These are phyloP conservation scores for Bufo gargarizans DNA, from an alignment of 2,113 vertebrate genomes.

Conservation along the genomic window DNA sequence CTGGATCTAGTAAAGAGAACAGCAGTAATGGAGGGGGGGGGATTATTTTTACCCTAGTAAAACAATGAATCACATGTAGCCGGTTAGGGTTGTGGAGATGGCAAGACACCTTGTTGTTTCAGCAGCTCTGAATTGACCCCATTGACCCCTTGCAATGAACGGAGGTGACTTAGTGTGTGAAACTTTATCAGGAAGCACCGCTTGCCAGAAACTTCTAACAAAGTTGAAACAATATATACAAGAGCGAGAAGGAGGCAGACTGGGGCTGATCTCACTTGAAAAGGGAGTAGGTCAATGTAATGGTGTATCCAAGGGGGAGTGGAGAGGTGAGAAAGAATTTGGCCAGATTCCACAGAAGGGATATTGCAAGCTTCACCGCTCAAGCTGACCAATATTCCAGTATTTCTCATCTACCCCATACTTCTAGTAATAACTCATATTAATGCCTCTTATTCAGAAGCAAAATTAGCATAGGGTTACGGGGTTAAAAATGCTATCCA, in stretches of 20 bases:
- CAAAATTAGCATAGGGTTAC: neutral
- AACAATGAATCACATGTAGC: neutral
- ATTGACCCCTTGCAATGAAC: conserved; percentile 32
- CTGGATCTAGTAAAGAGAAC: neutral
- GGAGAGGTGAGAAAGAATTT: conserved; percentile 34
- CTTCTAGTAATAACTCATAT: neutral
- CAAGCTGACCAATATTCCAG: conserved; percentile 1
- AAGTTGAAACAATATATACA: conserved; percentile 45
- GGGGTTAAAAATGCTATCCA: neutral
- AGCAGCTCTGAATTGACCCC: conserved; percentile 50
- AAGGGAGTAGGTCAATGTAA: conserved; percentile 36
- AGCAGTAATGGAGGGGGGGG: neutral
- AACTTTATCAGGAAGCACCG: conserved; percentile 39
- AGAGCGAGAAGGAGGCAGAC: conserved; percentile 5
- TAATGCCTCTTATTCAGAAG: neutral
- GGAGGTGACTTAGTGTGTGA: conserved; percentile 47
- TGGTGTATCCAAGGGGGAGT: conserved; percentile 49
- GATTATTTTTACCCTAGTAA: conserved; percentile 1
- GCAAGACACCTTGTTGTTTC: conserved; percentile 55
- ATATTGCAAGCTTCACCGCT: conserved; percentile 2
- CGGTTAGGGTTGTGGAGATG: conserved; percentile 10
- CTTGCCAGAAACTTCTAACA: conserved; percentile 45
- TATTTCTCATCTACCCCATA: conserved; percentile 16
- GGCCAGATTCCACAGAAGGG: conserved; percentile 32
- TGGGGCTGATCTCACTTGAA: conserved; percentile 33